Conservation (phyloP, 2,888 invertebrate species). For the Eurytoma californica region DNA sequence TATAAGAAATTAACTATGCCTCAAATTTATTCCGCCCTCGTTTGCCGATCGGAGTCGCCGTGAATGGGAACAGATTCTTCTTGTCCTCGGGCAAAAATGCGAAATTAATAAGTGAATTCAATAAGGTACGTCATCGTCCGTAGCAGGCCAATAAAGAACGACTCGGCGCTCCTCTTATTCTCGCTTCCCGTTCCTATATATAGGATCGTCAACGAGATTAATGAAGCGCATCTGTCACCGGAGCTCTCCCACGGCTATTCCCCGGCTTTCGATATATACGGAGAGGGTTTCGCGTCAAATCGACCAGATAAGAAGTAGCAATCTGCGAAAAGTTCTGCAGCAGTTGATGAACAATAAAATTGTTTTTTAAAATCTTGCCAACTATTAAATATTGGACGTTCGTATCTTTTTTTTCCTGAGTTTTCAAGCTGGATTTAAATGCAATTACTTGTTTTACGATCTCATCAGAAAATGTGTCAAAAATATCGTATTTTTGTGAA, state of each 20-base stretch:
- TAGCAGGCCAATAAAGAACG: slow-evolving; percentile 34
- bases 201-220: slow-evolving; percentile 40
- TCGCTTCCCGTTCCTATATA: slow-evolving; percentile 7
- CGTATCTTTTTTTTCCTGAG: too few species aligned
- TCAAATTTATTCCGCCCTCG: slow-evolving; percentile 21
- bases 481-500: too few species aligned
- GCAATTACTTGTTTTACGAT: too few species aligned
- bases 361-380: too few species aligned
- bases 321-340: background rate
- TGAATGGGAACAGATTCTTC: slow-evolving; percentile 31
- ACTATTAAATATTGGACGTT: too few species aligned
- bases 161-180: slow-evolving; percentile 5
- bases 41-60: background rate
- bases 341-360: background rate
- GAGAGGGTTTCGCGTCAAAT: background rate
- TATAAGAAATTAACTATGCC: background rate
- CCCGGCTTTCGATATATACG: background rate
- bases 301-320: background rate
- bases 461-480: too few species aligned
- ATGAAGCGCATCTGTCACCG: slow-evolving; percentile 43
- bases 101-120: slow-evolving; percentile 48
- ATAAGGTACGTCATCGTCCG: slow-evolving; percentile 21
- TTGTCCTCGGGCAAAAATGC: slow-evolving; percentile 22
- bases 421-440: too few species aligned
- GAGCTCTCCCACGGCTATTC: slow-evolving; percentile 4